Base-by-base conservation (phyloP, 2,113 vertebrate genomes). In the Carlito syrichta region DNA sequence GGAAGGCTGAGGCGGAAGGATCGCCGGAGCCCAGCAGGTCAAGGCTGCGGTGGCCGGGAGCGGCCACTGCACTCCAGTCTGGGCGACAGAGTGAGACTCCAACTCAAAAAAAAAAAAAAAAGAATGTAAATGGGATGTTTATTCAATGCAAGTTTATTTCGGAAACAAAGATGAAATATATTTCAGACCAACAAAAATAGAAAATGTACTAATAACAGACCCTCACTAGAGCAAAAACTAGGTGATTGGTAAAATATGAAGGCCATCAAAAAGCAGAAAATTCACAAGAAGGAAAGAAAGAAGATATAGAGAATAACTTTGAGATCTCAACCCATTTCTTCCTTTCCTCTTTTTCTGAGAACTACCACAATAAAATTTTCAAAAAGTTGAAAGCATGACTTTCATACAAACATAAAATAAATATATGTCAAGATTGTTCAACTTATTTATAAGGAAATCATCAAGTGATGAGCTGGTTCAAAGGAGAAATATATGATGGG, bases 181-280 rank as follows among this genome's bases (percentile, higher is more conserved):
- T 91, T 93, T 91, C 23, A 93, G 13, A 81, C 17, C 45, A 91
- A 84, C 20, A 91, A 90, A 92, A 76, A 69, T 58, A 88, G 20
- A 87, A 84, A 38, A 20, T 40, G 81, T 56, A 66, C 38, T 76
- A 87, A 84, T 16, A 79, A 35, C 32, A 92, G 48, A 71, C 17
- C 19, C 22, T 96, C 32, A 56, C 14, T 60, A 60, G 91, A 91
- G n/a, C 23, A 56, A 88, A 94, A 85, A 68, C 48, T 40, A 66
- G 52, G n/a, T 27, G 14, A 38, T 30, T 88, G 12, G 56, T 66
- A 86, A 95, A 95, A 82, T 54, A 1, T 25, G 25, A 35, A 93
- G 54, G 3, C 10, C 71, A 91, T n/a, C 16, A 32, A 68, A 69
- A 71, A 40, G 27, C 4, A 60, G 60, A 35, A 78, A 94, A 77